Evolutionary conservation across 2,113 vertebrate genomes (phyloP), one percentile per base, ranked within the genome.

Genomic region (Serilophus lunatus): DNA sequence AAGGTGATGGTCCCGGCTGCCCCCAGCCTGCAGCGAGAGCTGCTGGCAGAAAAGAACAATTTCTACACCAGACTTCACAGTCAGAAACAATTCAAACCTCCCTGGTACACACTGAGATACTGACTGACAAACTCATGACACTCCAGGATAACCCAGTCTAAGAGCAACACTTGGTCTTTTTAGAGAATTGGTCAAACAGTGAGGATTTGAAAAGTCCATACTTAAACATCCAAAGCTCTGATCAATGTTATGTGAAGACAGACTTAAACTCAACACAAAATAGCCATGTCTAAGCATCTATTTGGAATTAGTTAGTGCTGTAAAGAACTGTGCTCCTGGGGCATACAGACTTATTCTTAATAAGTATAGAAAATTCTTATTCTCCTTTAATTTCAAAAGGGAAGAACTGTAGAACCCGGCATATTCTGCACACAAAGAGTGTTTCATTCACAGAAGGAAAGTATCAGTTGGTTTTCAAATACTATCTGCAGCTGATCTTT

Each of bases 61-160:
- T 78, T 35, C 64, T 42, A 13, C 20, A 36, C 19, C 61, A 66
- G 47, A 16, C 7, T 76, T 76, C 25, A 36, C 28, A 22, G 18
- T 53, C 36, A 86, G 54, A 72, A 83, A 61, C 26, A 35, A 90
- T 15, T 38, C 35, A 20, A 88, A 57, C 18, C 11, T 53, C 45
- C 13, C 53, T 33, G 38, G 33, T 7, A 78, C 60, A 51, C 49
- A 47, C 26, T 1, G 22, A 88, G 69, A 45, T 53, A 28, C 2
- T 16, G 44, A 31, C 29, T 0, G 0, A 44, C 25, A 69, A 63
- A 63, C 3, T 2, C 13, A 6, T 0, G 2, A n/a, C 76, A 74
- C 40, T 7, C 19, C 40, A 65, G 76, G 12, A 35, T 31, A 81
- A 81, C 20, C 31, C 53, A 61, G 60, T 1, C 0, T 44, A 82